Base-by-base conservation (phyloP, 2,797 vertebrate species). In the Acestrorhynchus altus region DNA sequence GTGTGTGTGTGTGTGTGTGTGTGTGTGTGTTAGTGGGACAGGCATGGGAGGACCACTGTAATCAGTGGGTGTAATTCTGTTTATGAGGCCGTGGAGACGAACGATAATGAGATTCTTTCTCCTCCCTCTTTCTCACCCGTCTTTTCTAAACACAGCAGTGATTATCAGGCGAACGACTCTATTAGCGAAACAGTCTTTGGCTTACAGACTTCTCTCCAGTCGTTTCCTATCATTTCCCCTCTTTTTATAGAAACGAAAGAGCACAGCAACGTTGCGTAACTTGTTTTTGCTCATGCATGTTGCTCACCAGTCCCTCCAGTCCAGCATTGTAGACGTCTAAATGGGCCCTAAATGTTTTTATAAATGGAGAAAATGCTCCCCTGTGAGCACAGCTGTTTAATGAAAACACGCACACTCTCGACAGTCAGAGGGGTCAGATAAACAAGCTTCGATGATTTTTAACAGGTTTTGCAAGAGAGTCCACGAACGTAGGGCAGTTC, bases 21-120 rank as follows among this genome's bases (percentile, higher is more conserved):
- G 88, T 89, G 1, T 16, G 13, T 49, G 47, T 56, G 22, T 11
- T 2, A 31, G 89, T 89, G 88, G 89, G 89, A 63, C 4, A 20
- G 11, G 40, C 35, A 22, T 63, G 20, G 24, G 63, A 46, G 63
- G 12, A 65, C 44, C 11, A 20, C 20, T 47, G 24, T 46, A 44
- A 66, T 66, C 40, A 51, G 35, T 4, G 59, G 59, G 28, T 4
- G 24, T 59, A 42, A 40, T 52, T 18, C 12, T 65, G 40, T 44
- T 66, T 54, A 51, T 75, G 20, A 42, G 18, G 24, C 65, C 15
- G 26, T 46, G 20, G 26, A 67, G 65, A 67, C 8, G 8, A 31
- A 67, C 18, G 65, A 67, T 51, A 49, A 49, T 4, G 31, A 24
- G 10, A 8, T 0, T 56, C 51, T 56, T n/a, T 56, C 4, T 13